Conservation (phyloP, 2,888 invertebrate species). For the Philereme transversata region DNA sequence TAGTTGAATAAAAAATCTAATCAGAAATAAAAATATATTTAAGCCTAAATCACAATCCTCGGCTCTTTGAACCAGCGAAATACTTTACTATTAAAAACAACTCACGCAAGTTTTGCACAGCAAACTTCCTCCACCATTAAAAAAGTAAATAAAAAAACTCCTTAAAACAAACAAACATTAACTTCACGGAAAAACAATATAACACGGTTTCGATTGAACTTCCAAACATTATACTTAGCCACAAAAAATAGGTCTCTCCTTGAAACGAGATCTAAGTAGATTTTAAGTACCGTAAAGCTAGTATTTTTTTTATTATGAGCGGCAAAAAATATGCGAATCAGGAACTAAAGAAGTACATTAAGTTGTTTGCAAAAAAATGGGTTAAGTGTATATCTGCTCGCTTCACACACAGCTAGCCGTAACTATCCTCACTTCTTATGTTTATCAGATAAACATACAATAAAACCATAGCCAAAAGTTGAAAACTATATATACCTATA, state of each 20-base stretch:
- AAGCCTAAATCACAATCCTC: constrained; percentile 58
- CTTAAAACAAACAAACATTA: background rate
- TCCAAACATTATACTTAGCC: too few relatives aligned
- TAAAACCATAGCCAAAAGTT: too few relatives aligned
- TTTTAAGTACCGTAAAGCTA: background rate
- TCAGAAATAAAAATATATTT: constrained; percentile 62
- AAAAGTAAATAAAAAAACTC: background rate
- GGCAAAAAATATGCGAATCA: background rate
- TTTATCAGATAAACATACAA: too few relatives aligned
- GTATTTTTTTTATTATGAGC: background rate
- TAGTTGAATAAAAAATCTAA: constrained; percentile 33
- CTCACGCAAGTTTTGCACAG: constrained; percentile 29
- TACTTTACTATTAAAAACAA: constrained; percentile 35
- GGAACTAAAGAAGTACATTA: background rate
- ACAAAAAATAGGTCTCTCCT: background rate
- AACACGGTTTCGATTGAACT: too few relatives aligned
- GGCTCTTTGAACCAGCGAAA: constrained; percentile 59
- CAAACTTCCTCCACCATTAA: constrained; percentile 20
- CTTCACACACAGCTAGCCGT: background rate
- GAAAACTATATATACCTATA: too few relatives aligned
- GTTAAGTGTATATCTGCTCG: background rate
- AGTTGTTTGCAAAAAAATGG: background rate
- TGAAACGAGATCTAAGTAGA: background rate
- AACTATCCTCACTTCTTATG: too few relatives aligned
- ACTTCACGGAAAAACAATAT: background rate